phyloP scores from a whole-genome alignment of 2,797 vertebrate genomes.

The Paguma larvata region DNA sequence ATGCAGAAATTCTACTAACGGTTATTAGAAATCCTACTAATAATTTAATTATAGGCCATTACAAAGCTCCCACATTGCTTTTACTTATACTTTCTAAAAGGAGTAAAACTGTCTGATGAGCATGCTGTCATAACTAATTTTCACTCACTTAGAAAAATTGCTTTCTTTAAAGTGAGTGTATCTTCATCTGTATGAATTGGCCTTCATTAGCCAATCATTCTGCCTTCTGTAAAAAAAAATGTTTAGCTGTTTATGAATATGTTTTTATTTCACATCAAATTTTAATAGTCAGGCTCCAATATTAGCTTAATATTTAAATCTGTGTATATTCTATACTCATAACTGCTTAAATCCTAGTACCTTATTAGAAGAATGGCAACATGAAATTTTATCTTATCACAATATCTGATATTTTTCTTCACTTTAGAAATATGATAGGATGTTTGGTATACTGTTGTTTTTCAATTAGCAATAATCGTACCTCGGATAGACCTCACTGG shows the following conservation, averaged over 20 bases:
- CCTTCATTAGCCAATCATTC: background rate
- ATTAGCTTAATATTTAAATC: slow-evolving; percentile 17
- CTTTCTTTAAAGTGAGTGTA: background rate
- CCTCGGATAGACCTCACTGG: too few species aligned
- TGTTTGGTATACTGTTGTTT: slow-evolving; percentile 1
- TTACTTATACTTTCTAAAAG: slow-evolving; percentile 56
- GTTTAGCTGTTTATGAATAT: slow-evolving; percentile 44
- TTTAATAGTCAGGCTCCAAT: slow-evolving; percentile 47
- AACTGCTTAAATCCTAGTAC: slow-evolving; percentile 10
- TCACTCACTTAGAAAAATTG: slow-evolving; percentile 40
- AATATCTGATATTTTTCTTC: background rate
- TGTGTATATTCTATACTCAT: slow-evolving; percentile 35
- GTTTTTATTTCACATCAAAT: slow-evolving; percentile 52
- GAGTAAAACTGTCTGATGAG: slow-evolving; percentile 49
- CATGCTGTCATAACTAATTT: slow-evolving; percentile 44
- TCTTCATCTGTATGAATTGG: background rate
- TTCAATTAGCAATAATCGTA: background rate
- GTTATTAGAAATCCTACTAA: background rate
- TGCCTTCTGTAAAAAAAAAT: background rate
- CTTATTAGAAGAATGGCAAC: slow-evolving; percentile 7
- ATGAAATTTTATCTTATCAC: slow-evolving; percentile 33
- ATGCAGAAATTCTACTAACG: slow-evolving; percentile 30
- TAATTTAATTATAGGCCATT: slow-evolving; percentile 38
- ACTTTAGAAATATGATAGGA: background rate
- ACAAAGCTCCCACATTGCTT: slow-evolving; percentile 30